Evolutionary conservation across 2,113 vertebrate species (phyloP).

Genomic region (Eulemur macaco): DNA sequence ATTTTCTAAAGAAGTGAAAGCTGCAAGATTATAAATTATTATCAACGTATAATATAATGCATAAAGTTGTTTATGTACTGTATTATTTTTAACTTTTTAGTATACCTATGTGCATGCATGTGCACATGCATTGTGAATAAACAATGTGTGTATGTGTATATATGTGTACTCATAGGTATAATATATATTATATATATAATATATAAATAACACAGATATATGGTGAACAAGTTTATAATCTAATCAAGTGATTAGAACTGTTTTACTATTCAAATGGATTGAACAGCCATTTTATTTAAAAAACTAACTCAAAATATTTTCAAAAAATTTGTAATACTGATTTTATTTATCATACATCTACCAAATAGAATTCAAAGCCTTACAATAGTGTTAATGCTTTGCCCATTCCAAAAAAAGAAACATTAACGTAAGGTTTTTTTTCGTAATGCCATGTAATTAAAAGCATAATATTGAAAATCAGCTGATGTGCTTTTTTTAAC

Average conservation of each 20-base stretch:
- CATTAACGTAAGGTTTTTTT: background rate
- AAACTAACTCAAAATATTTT: background rate
- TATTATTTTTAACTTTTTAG: background rate
- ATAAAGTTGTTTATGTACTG: background rate
- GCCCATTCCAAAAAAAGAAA: background rate
- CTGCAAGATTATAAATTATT: background rate
- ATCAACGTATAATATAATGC: background rate
- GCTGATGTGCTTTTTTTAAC: background rate
- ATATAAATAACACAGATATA: background rate
- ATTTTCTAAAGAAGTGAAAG: background rate
- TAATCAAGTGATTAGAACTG: background rate
- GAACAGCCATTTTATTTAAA: background rate
- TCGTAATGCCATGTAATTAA: background rate
- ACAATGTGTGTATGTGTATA: background rate
- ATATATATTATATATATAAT: background rate
- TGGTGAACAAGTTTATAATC: background rate
- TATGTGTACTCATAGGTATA: too few species aligned
- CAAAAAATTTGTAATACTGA: background rate
- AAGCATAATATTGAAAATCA: background rate
- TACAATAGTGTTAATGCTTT: background rate
- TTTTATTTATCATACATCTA: slow-evolving; percentile 1
- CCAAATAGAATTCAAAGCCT: background rate
- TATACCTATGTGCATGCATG: background rate
- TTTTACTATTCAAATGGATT: background rate
- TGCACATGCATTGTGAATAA: background rate